Base-by-base conservation (phyloP, 2,113 vertebrate species). In the Octodon degus region DNA sequence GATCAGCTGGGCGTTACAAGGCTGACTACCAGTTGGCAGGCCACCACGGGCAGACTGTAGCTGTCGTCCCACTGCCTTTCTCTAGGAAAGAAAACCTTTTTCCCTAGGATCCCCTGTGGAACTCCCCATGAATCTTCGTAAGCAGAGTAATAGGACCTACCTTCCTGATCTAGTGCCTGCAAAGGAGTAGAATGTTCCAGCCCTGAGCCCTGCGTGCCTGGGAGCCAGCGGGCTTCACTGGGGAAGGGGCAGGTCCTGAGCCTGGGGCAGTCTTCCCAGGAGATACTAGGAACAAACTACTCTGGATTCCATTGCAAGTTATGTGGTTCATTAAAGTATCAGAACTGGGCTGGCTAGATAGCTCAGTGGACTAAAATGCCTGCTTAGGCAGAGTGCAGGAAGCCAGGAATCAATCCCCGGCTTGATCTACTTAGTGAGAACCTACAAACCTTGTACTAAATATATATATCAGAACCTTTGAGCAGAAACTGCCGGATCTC, bases 151-250 rank as follows among this genome's bases (percentile, higher is more conserved):
- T 0, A n/a, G n/a, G 16, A 70, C 68, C 32, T 16, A 8, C 68
- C n/a, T 72, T 37, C 34, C 68, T 37, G 68, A 72, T 43, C 43
- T 43, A 43, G 43, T 43, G 43, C 68, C 68, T 72, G 34, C 68
- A 70, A 19, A 16, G 5, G 6, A 72, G 68, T 34, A 72, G 17
- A 37, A 7, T 30, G 63, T 20, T 37, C 34, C 68, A 72, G 17
- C 2, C 14, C 16, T 16, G 3, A 34, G 34, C 32, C n/a, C 3
- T 1, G 70, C 10, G 37, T 5, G 40, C 4, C 20, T 2, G 7
- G 68, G 22, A 9, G 4, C 13, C 10, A 25, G 70, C 9, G 22
- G 70, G n/a, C 20, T n/a, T 22, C 70, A 37, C 17, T 34, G 2
- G 2, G n/a, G 70, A 74, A n/a, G 63, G 62, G 25, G 17, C 2